Conservation (phyloP, 2,113 vertebrate genomes). For the Oryzias celebensis region DNA sequence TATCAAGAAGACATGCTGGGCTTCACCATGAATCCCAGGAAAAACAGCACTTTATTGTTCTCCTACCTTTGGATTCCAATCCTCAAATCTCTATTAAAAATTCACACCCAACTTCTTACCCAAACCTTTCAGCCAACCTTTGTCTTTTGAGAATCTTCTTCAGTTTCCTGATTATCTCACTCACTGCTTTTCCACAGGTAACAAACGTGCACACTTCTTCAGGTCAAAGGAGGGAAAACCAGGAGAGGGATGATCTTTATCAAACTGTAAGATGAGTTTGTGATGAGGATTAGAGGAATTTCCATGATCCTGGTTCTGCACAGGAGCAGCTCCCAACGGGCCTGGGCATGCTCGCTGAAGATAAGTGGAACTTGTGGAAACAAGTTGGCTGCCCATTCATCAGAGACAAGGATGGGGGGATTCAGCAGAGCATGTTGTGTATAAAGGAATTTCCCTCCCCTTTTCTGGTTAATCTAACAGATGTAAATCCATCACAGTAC, state of each 20-base stretch:
- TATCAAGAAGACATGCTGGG: constrained; percentile 67
- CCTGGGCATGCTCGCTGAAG: constrained; percentile 52
- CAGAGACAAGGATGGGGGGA: constrained; percentile 11
- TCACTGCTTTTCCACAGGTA: constrained; percentile 2
- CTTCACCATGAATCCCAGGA: constrained; percentile 37
- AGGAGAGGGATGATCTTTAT: constrained; percentile 19
- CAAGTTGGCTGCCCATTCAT: constrained; percentile 8
- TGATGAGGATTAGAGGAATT: constrained; percentile 2
- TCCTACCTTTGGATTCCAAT: constrained; percentile 76
- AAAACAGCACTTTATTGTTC: constrained; percentile 79
- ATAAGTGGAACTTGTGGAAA: constrained; percentile 22
- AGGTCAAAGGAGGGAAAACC: constrained; percentile 16
- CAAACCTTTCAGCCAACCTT: constrained; percentile 26
- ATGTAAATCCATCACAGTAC: constrained; percentile 64
- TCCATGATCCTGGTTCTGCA: constrained; percentile 36
- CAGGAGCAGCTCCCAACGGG: constrained; percentile 65
- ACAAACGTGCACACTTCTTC: constrained; percentile 41
- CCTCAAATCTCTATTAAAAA: constrained; percentile 60
- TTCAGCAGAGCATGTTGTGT: constrained; percentile 48
- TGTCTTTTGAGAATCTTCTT: background rate
- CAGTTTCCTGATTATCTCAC: constrained; percentile 46
- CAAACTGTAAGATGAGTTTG: constrained; percentile 8
- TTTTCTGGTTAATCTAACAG: constrained; percentile 45
- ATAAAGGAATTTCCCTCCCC: constrained; percentile 31
- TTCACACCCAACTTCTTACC: constrained; percentile 58